A percentile compares a stretch with the other conserved stretches of the same genome.
phyloP scores from a whole-genome alignment of 2,888 invertebrate genomes.

The Timema podura region DNA sequence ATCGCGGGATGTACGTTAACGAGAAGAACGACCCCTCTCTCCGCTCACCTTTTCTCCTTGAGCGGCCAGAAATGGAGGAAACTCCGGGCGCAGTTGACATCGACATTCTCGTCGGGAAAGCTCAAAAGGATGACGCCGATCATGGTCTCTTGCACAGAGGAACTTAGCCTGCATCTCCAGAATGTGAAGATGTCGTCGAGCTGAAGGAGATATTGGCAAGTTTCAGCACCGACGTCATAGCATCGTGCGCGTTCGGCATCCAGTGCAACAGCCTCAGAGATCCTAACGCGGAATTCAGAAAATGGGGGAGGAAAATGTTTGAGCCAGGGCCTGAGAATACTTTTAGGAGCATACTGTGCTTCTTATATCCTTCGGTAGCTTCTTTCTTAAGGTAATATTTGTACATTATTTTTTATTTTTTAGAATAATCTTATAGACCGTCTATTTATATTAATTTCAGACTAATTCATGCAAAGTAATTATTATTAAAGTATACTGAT shows the following conservation, averaged over 20 bases:
- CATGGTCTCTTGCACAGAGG: slow-evolving; percentile 21
- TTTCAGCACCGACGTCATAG: slow-evolving; percentile 39
- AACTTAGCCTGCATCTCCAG: slow-evolving; percentile 29
- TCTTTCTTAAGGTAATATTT: too few species aligned
- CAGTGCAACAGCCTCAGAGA: slow-evolving; percentile 40
- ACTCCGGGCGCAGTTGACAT: slow-evolving; percentile 16
- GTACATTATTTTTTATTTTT: too few species aligned
- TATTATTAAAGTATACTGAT: too few species aligned
- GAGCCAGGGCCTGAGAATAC: slow-evolving; percentile 37
- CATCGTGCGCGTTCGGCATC: slow-evolving; percentile 47
- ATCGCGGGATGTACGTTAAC: slow-evolving; percentile 25
- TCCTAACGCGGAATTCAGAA: slow-evolving; percentile 42
- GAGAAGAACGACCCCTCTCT: slow-evolving; percentile 21
- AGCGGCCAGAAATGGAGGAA: slow-evolving; percentile 17
- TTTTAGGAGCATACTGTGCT: slow-evolving; percentile 39
- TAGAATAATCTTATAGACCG: too few species aligned
- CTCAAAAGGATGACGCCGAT: slow-evolving; percentile 17
- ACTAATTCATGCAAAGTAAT: too few species aligned
- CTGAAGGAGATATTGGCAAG: slow-evolving; percentile 30
- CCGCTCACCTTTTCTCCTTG: slow-evolving; percentile 33
- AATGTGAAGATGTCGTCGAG: slow-evolving; percentile 28
- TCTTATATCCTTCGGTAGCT: too few species aligned
- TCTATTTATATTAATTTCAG: too few species aligned
- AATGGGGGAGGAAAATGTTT: slow-evolving; percentile 36
- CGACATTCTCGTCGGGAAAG: slow-evolving; percentile 17